Percentiles rank a stretch among this genome's conserved stretches.
Conservation (phyloP, 2,797 vertebrate genomes). For the Enteromius argenteus region DNA sequence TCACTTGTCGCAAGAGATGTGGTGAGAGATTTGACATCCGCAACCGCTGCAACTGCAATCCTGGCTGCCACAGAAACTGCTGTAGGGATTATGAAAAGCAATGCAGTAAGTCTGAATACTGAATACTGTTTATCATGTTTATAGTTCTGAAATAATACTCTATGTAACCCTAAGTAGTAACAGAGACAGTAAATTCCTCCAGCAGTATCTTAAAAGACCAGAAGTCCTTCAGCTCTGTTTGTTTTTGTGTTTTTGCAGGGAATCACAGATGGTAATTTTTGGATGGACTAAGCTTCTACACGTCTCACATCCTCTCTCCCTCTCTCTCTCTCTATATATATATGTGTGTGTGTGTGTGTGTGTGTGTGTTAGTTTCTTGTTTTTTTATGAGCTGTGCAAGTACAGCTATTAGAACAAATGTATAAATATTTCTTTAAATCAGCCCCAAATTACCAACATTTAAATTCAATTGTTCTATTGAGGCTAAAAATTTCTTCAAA, state of each 20-base stretch:
- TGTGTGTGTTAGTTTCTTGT: background rate
- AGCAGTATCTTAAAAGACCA: background rate
- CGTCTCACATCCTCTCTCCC: no score
- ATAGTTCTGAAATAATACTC: background rate
- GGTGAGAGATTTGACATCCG: slow-evolving; percentile 25
- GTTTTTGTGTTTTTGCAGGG: slow-evolving; percentile 5
- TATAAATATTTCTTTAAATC: slow-evolving; percentile 1
- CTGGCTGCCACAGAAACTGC: slow-evolving; percentile 2
- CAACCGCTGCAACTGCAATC: slow-evolving; percentile 37
- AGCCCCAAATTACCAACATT: background rate
- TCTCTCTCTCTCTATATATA: background rate
- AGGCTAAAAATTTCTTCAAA: background rate
- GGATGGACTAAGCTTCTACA: background rate
- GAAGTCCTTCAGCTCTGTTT: background rate
- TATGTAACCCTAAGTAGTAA: no score
- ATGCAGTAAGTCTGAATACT: slow-evolving; percentile 24
- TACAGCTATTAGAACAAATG: background rate
- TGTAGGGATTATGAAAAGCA: slow-evolving; percentile 13
- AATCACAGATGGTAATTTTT: background rate
- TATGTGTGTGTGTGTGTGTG: background rate
- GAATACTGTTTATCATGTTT: background rate
- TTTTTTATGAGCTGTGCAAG: background rate
- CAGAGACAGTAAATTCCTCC: background rate
- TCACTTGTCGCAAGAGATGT: slow-evolving; percentile 17
- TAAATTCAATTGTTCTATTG: background rate